phyloP scores from a whole-genome alignment of 2,888 invertebrate genomes.

The Corbicula japonica region DNA sequence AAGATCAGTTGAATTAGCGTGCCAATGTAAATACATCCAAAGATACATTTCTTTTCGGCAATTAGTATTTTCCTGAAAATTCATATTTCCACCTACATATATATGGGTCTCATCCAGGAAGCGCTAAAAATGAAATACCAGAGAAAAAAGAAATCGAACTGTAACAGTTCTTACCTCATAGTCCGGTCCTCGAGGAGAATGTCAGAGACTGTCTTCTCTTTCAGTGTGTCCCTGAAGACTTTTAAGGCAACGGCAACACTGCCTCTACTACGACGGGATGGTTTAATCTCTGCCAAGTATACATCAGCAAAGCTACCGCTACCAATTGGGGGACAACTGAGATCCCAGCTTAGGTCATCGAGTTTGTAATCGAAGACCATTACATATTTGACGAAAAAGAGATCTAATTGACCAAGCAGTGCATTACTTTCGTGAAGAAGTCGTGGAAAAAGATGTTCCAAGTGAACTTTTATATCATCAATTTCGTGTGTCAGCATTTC shows the following conservation, averaged over 20 bases:
- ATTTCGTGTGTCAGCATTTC: constrained; percentile 71
- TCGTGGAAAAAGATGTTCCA: constrained; percentile 71
- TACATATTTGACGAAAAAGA: constrained; percentile 78
- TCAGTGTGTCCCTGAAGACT: constrained; percentile 71
- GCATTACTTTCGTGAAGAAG: constrained; percentile 54
- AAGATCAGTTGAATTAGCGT: too few species aligned
- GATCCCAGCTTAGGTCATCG: constrained; percentile 72
- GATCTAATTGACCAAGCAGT: constrained; percentile 75
- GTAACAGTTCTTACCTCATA: too few species aligned
- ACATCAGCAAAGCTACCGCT: constrained; percentile 81
- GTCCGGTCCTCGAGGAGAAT: constrained; percentile 79
- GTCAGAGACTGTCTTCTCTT: constrained; percentile 71
- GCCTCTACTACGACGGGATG: constrained; percentile 17
- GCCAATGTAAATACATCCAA: too few species aligned
- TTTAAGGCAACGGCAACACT: constrained; percentile 72
- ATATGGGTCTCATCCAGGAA: too few species aligned
- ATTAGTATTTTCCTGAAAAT: too few species aligned
- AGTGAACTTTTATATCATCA: constrained; percentile 64
- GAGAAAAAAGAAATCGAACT: too few species aligned
- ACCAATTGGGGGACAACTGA: constrained; percentile 67
- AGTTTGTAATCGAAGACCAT: constrained; percentile 77
- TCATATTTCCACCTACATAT: too few species aligned
- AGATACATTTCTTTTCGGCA: too few species aligned
- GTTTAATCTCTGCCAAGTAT: constrained; percentile 63
- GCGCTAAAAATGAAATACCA: too few species aligned